Base-by-base conservation (phyloP, 2,797 vertebrate genomes). In the Apodemus agrarius region DNA sequence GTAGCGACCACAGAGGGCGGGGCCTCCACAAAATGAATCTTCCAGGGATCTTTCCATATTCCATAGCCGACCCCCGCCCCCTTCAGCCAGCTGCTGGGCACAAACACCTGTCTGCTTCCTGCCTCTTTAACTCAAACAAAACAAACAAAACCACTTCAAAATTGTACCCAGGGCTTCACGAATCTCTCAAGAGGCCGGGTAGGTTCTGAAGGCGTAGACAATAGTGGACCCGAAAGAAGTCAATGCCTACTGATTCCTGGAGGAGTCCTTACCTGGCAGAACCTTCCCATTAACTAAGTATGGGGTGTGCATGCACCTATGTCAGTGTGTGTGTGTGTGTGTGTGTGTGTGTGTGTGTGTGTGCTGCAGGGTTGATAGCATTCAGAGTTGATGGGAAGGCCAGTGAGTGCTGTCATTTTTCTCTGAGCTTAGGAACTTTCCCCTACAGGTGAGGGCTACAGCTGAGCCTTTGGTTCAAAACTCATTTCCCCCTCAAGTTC, bases 351-450 rank as follows among this genome's bases (percentile, higher is more conserved):
- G 8, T 29, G 2, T 69, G 24, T 65, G 12, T 65, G 63, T 31
- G 61, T 16, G 43, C 76, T 13, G 49, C 4, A 54, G 26, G 6
- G 81, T 3, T 21, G 46, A 43, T 26, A 6, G 52, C 89, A 6
- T 31, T 6, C 21, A 24, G 12, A 19, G 74, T 80, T 21, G 49
- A 78, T 89, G 34, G 79, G 82, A 43, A 76, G 29, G 29, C 17
- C 43, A 52, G 87, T 87, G 83, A 52, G 87, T 87, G 83, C 40
- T 57, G 86, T 95, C 85, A 87, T 94, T 93, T 74, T 29, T 11
- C 37, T 1, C 61, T 14, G 3, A 75, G 0, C 82, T 65, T 65
- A 24, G 31, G 40, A 2, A 52, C 6, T 40, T 79, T 75, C 9
- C 12, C 43, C 43, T 6, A 1, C 22, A 4, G 31, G 12, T n/a